Base-by-base conservation (phyloP, 2,888 invertebrate species). In the Oasisia sp. region DNA sequence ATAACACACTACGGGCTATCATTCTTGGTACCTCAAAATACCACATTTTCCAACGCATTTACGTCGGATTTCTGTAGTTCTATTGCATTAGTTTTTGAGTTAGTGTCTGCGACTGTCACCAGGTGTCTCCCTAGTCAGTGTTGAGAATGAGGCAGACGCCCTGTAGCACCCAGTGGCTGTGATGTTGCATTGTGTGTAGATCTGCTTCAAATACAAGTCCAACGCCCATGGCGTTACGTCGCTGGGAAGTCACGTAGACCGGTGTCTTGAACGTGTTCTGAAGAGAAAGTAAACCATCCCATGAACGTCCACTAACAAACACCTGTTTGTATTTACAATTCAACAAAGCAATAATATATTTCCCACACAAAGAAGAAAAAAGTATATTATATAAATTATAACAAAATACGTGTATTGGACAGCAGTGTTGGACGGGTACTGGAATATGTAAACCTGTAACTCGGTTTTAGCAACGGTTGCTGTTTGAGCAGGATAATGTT, bases 191-290 rank as follows among this genome's bases (percentile, higher is more conserved):
- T 0, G 98, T 98, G 94, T 97, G 97, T 92, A 99, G 97, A 96
- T 99, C 98, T 0, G 98, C 98, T 96, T 98, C 98, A 96, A 99
- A 99, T 58, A 99, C 98, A 19, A 99, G 97, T 2, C 99, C 99
- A 89, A 98, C 98, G 2, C 98, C 98, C 98, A 98, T 98, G 0
- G 98, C 98, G 96, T 99, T 98, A 93, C 98, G 97, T 50, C 99
- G 97, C 95, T 97, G 96, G 0, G 98, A 98, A 0, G 99, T 99
- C 14, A 98, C 98, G 95, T 99, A 99, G 19, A 99, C 99, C 0
- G 99, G 99, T 0, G 98, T 98, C 89, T 97, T 97, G 92, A 98
- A 97, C 0, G 98, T 98, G 95, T 99, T 98, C 98, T 99, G 97
- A 32, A 50, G 50, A 50, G 50, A 50, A 50, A 50, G 50, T 14